A percentile compares a stretch with the other conserved stretches of the same genome.
Evolutionary conservation across 2,888 invertebrate species (phyloP).

Genomic region (Ptilodon capucinus): DNA sequence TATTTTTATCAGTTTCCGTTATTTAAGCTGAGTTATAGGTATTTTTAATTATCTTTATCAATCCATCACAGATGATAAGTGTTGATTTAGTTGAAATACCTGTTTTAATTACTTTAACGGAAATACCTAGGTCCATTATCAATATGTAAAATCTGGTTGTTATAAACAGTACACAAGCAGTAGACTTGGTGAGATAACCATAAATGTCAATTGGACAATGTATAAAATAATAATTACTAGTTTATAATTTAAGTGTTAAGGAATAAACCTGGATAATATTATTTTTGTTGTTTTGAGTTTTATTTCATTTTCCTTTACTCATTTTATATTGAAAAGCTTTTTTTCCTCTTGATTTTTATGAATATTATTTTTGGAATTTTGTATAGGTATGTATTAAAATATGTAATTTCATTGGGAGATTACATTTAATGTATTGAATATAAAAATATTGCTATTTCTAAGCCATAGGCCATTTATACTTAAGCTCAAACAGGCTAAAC

Average conservation of each 20-base stretch:
- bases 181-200: constrained; percentile 58
- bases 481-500: background rate
- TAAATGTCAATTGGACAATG: constrained; percentile 73
- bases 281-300: constrained; percentile 72
- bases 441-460: background rate
- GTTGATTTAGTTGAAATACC: background rate
- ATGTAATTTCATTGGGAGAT: no score
- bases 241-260: constrained; percentile 77
- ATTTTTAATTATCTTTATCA: constrained; percentile 19
- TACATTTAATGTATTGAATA: no score
- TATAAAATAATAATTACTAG: constrained; percentile 79
- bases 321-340: background rate
- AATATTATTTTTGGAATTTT: no score
- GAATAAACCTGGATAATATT: constrained; percentile 81
- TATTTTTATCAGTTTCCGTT: constrained; percentile 30
- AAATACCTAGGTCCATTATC: no score
- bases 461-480: background rate
- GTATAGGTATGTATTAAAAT: no score
- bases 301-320: constrained; percentile 51
- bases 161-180: constrained; percentile 54
- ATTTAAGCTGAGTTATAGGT: constrained; percentile 11
- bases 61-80: constrained; percentile 27
- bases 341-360: background rate
- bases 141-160: constrained; percentile 21
- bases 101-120: no score